phyloP scores from a whole-genome alignment of 2,888 invertebrate species.

The Holacanthella duospinosa region DNA sequence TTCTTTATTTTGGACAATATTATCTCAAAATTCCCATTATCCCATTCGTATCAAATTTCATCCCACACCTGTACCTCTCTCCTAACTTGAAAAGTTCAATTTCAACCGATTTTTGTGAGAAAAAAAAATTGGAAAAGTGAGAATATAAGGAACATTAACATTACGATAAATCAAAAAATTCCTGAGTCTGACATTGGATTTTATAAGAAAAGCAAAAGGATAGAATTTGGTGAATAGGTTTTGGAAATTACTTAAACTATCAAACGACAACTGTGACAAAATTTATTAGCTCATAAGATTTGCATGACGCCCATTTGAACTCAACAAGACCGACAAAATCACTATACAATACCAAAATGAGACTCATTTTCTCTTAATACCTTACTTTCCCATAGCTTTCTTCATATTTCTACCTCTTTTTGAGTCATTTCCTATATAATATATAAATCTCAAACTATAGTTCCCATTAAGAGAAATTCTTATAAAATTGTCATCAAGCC shows the following conservation, averaged over 20 bases:
- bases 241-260: conserved; percentile 39
- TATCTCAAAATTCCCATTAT: neutral
- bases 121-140: conserved; percentile 26
- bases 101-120: neutral
- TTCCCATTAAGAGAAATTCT: neutral
- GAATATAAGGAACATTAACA: conserved; percentile 37
- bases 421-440: neutral
- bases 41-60: neutral
- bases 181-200: conserved; percentile 37
- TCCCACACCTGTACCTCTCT: neutral
- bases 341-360: conserved; percentile 29
- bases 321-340: conserved; percentile 26
- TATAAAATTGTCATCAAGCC: neutral
- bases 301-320: conserved; percentile 38
- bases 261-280: conserved; percentile 39
- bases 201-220: conserved; percentile 27
- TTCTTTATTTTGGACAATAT: too few relatives aligned
- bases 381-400: neutral
- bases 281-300: conserved; percentile 39
- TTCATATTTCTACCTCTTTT: conserved; percentile 12
- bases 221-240: conserved; percentile 35
- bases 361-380: conserved; percentile 5
- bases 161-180: conserved; percentile 38
- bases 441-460: neutral
- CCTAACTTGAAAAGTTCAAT: too few relatives aligned